Conservation (phyloP, 1,140 invertebrate genomes). For the Musca domestica region DNA sequence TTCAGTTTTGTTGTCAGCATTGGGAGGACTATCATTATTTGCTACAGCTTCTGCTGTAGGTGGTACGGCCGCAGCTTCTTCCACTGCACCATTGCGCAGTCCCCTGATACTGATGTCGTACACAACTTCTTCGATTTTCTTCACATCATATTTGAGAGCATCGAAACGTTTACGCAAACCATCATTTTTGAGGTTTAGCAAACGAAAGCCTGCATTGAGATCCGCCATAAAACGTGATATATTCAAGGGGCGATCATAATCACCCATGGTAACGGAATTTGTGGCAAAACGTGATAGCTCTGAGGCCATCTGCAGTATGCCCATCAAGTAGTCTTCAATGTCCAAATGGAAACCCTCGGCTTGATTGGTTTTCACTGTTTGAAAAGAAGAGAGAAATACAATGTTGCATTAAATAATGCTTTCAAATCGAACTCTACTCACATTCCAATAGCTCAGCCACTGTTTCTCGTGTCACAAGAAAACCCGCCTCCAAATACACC, state of each 20-base stretch:
- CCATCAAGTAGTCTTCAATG: constrained; percentile 86
- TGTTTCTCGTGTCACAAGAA: constrained; percentile 71
- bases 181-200: constrained; percentile 91
- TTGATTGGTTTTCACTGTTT: constrained; percentile 59
- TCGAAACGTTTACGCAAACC: constrained; percentile 84
- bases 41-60: not conserved
- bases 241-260: constrained; percentile 75
- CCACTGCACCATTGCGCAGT: constrained; percentile 48
- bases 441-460: constrained; percentile 77
- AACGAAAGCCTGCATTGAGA: constrained; percentile 80
- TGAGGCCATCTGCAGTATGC: constrained; percentile 74
- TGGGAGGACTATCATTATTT: not conserved
- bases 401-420: constrained; percentile 32
- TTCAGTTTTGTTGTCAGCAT: too few species aligned
- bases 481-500: constrained; percentile 75
- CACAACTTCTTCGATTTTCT: constrained; percentile 93
- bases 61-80: constrained; percentile 13
- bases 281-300: constrained; percentile 83
- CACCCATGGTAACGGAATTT: constrained; percentile 83
- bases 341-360: constrained; percentile 82
- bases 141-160: constrained; percentile 88
- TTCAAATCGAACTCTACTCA: constrained; percentile 52
- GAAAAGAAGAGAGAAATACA: constrained; percentile 33
- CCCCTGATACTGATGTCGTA: constrained; percentile 89
- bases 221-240: constrained; percentile 85